Evolutionary conservation across 2,113 vertebrate species (phyloP).

Genomic region (Thamnaconus septentrionalis): DNA sequence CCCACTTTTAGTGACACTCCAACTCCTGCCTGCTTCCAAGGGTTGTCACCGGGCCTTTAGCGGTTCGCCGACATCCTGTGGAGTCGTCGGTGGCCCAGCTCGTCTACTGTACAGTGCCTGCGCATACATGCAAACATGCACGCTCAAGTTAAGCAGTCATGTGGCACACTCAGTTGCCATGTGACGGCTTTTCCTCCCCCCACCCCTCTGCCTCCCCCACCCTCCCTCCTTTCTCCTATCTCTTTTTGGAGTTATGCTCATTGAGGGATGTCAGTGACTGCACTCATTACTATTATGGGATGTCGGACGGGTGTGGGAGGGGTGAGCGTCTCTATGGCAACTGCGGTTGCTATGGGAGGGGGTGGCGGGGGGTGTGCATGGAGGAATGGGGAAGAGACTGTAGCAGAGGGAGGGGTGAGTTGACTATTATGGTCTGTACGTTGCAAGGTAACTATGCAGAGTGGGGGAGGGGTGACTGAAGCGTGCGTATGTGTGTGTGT

Average conservation of each 20-base stretch:
- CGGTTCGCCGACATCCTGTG: not conserved
- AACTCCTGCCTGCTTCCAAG: not conserved
- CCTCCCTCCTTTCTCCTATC: constrained; percentile 56
- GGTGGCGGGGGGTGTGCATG: constrained; percentile 58
- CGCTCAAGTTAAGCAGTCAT: constrained; percentile 75
- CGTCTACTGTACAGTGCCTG: constrained; percentile 44
- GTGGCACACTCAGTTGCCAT: constrained; percentile 76
- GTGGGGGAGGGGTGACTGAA: constrained; percentile 76
- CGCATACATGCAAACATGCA: constrained; percentile 63
- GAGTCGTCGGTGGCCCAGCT: constrained; percentile 5
- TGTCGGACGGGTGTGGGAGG: constrained; percentile 58
- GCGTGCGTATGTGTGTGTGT: constrained; percentile 52
- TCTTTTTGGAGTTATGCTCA: constrained; percentile 82
- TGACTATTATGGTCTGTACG: constrained; percentile 84
- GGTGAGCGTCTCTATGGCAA: constrained; percentile 72
- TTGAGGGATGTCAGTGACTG: constrained; percentile 81
- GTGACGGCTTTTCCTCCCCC: constrained; percentile 55
- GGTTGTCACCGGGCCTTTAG: no score
- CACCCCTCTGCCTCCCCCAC: constrained; percentile 24
- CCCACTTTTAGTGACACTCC: no score
- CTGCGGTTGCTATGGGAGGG: constrained; percentile 74
- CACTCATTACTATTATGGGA: constrained; percentile 79
- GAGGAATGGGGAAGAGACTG: constrained; percentile 78
- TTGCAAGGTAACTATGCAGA: constrained; percentile 84
- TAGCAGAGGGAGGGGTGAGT: constrained; percentile 62